phyloP scores from a whole-genome alignment of 2,113 vertebrate genomes.

The Pomatostomus ruficeps region DNA sequence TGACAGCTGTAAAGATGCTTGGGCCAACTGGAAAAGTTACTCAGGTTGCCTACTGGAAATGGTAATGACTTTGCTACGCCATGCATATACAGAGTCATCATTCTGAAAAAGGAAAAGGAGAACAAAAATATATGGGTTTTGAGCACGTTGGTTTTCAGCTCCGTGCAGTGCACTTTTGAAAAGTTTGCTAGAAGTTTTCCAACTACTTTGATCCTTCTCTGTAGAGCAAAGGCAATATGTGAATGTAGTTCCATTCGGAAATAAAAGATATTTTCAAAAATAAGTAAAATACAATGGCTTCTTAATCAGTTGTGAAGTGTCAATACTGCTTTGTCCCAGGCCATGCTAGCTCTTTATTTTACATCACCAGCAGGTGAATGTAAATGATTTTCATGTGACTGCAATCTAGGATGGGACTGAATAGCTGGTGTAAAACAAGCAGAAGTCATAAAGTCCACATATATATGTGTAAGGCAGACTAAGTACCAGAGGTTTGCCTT shows the following conservation, averaged over 20 bases:
- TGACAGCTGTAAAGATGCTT: neutral
- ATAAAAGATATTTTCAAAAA: neutral
- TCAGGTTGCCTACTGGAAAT: neutral
- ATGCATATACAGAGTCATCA: neutral
- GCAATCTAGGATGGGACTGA: neutral
- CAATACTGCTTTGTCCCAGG: neutral
- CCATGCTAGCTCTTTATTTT: neutral
- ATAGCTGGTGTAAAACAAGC: neutral
- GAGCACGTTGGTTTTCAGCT: neutral
- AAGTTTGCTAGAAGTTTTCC: neutral
- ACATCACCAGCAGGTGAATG: neutral
- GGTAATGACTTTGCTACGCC: neutral
- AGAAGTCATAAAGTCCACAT: neutral
- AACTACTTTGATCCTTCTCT: neutral
- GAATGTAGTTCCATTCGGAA: neutral
- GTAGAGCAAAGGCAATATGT: neutral
- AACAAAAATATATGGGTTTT: neutral
- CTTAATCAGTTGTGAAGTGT: neutral
- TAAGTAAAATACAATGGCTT: neutral
- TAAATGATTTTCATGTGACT: neutral
- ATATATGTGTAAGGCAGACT: neutral
- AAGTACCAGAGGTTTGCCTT: neutral
- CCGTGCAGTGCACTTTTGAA: neutral
- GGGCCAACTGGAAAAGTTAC: neutral
- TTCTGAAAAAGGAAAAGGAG: neutral